Base-by-base conservation (phyloP, 1,140 invertebrate genomes). In the Cydia splendana region DNA sequence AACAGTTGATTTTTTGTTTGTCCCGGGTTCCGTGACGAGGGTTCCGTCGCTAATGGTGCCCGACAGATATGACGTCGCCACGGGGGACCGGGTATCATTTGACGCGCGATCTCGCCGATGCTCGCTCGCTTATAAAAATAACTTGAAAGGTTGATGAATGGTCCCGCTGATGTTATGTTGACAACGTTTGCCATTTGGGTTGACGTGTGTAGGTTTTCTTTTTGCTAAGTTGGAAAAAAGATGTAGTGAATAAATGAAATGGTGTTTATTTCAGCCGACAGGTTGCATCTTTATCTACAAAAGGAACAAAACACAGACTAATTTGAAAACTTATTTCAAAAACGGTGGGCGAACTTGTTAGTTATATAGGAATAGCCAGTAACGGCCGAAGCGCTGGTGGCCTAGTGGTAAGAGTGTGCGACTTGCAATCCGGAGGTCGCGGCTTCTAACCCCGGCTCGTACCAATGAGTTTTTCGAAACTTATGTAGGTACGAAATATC, bases 121-220 rank as follows among this genome's bases (percentile, higher is more conserved):
- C 67, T 71, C 67, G 67, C 67, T 45, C 67, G 67, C 67, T 71
- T 71, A 71, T 71, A 71, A 71, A 71, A 71, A 71, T 71, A 71
- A 45, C 67, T 34, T 71, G 67, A 71, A 71, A 71, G 67, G 67
- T 71, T 71, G 67, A 71, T 71, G 67, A 71, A 71, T 71, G 67
- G 67, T 45, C 67, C n/a, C 10, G 67, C 34, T 38, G 67, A 71
- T 71, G 67, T 71, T 67, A 45, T 71, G 67, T 71, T 71, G 67
- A 71, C 67, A 71, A 38, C 67, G 67, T 42, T n/a, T 71, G 34
- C 67, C 34, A 18, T 71, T 71, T n/a, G n/a, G 18, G 57, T 6
- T 20, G n/a, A 24, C 57, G 18, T 62, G 20, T 24, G 57, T 24
- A 12, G 57, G 51, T 53, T 53, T 62, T 62, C 57, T 62, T 62